Conservation (phyloP, 1,140 invertebrate species). For the Chironomus tepperi region DNA sequence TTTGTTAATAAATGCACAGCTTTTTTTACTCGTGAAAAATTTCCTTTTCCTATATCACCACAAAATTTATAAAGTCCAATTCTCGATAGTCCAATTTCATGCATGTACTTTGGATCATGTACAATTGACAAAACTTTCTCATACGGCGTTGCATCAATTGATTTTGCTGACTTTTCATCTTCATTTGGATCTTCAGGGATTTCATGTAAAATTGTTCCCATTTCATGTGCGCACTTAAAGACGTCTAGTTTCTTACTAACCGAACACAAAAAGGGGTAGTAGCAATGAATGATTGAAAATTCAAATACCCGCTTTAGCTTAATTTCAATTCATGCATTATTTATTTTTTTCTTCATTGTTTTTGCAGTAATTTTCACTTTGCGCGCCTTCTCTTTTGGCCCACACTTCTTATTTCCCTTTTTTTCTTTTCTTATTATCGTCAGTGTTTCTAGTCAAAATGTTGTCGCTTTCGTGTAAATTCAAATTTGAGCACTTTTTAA, state of each 20-base stretch:
- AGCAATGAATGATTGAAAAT: background rate
- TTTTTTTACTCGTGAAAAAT: constrained; percentile 84
- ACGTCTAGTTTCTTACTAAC: background rate
- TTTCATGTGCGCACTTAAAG: background rate
- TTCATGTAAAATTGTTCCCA: background rate
- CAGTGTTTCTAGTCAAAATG: background rate
- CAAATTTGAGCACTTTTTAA: background rate
- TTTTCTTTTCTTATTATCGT: background rate
- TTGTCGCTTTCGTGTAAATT: constrained; percentile 3
- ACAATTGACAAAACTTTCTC: background rate
- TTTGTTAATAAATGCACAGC: constrained; percentile 74
- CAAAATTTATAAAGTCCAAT: constrained; percentile 44
- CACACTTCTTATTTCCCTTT: background rate
- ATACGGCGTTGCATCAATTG: background rate
- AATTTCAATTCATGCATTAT: constrained; percentile 14
- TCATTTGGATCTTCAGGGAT: constrained; percentile 10
- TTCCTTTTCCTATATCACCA: constrained; percentile 64
- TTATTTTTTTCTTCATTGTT: background rate
- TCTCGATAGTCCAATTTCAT: constrained; percentile 40
- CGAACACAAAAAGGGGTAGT: too few relatives aligned
- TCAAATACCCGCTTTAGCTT: background rate
- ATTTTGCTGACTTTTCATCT: background rate
- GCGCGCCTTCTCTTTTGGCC: background rate
- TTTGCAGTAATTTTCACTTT: background rate
- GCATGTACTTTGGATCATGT: background rate